Conservation (phyloP, 2,113 vertebrate genomes). For the Ceratotherium simum region DNA sequence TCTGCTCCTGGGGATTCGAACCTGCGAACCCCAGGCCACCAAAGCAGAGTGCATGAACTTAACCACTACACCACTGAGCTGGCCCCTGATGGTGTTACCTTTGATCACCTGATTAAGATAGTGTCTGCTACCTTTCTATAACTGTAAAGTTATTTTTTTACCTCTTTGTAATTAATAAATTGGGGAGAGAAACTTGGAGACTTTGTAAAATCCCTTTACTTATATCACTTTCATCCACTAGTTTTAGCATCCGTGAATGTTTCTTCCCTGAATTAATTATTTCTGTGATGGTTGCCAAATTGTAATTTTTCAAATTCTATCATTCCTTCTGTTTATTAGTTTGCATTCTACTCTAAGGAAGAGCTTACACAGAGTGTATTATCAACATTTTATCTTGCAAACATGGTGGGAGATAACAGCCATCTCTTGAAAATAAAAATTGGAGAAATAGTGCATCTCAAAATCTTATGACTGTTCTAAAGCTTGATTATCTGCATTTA, state of each 20-base stretch:
- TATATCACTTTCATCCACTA: not conserved
- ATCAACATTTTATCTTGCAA: not conserved
- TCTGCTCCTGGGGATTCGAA: no score
- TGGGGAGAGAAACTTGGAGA: not conserved
- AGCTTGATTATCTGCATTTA: not conserved
- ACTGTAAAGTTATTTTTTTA: not conserved
- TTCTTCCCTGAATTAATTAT: conserved; percentile 24
- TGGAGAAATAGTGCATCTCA: not conserved
- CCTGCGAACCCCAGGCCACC: no score
- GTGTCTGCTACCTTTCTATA: not conserved
- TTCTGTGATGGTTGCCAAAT: conserved; percentile 9
- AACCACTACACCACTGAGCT: no score
- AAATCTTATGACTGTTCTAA: not conserved
- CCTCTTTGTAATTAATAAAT: not conserved
- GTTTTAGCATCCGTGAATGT: not conserved
- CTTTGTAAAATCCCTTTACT: not conserved
- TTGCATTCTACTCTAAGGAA: conserved; percentile 24
- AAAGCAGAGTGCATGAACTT: no score
- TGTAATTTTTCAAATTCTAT: not conserved
- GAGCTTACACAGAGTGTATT: conserved; percentile 2
- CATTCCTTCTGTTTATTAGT: conserved; percentile 41
- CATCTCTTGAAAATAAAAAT: conserved; percentile 17
- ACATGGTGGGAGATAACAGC: not conserved
- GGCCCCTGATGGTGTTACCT: not conserved
- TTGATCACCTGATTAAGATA: conserved; percentile 10